phyloP scores from a whole-genome alignment of 2,888 invertebrate species.

The Himalopsyche anomala region DNA sequence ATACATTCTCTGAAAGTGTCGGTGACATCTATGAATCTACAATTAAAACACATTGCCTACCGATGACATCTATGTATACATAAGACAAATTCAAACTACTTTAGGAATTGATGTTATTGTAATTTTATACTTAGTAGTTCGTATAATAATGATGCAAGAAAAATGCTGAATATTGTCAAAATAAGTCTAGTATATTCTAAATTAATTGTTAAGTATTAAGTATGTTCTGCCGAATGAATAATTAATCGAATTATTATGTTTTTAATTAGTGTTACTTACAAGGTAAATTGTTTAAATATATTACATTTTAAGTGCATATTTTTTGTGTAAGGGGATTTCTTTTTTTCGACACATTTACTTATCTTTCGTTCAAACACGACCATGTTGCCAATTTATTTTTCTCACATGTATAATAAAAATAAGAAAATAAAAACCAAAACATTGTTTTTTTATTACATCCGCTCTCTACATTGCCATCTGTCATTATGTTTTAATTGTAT shows the following conservation, averaged over 20 bases:
- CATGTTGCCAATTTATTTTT: slow-evolving; percentile 48
- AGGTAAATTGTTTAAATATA: slow-evolving; percentile 60
- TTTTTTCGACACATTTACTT: slow-evolving; percentile 56
- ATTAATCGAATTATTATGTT: background rate
- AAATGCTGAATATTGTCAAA: slow-evolving; percentile 14
- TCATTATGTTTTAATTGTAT: too few relatives aligned
- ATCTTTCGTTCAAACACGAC: slow-evolving; percentile 42
- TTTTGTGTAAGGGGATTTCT: slow-evolving; percentile 64
- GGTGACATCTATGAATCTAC: slow-evolving; percentile 1
- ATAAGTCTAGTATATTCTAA: slow-evolving; percentile 34
- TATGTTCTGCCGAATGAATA: slow-evolving; percentile 1
- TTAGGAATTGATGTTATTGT: slow-evolving; percentile 34
- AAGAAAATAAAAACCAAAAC: slow-evolving; percentile 55
- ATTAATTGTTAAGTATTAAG: slow-evolving; percentile 23
- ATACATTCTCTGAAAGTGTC: background rate
- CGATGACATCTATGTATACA: background rate
- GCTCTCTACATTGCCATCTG: too few relatives aligned
- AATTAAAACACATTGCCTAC: slow-evolving; percentile 14
- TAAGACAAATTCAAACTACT: background rate
- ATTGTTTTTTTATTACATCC: slow-evolving; percentile 1
- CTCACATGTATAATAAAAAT: slow-evolving; percentile 54
- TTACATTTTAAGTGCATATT: slow-evolving; percentile 66
- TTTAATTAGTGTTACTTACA: slow-evolving; percentile 18
- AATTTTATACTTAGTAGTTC: slow-evolving; percentile 37
- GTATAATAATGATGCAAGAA: background rate